Base-by-base conservation (phyloP, 2,797 vertebrate species). In the Podargus strigoides region DNA sequence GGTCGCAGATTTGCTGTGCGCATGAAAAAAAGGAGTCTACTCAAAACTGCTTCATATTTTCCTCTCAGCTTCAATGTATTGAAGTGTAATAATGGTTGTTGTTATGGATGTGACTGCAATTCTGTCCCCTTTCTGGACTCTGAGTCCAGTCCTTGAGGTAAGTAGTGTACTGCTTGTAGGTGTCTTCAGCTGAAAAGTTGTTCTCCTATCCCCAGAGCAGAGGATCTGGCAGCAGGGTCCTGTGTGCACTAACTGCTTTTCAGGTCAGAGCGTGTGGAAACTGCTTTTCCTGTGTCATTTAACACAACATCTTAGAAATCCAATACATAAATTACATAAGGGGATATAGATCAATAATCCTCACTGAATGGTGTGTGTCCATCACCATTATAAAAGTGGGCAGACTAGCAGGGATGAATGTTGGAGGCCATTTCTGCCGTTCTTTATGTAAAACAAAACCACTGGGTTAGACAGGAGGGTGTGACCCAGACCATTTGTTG, bases 301-400 rank as follows among this genome's bases (percentile, higher is more conserved):
- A 85, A 76, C 24, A 42, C 55, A 74, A 28, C 78, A 69, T 85
- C 77, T 74, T 94, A 70, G 24, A 90, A 83, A 95, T 93, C 41
- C 59, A 87, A 50, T 95, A 59, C 27, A 42, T 70, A 63, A 70
- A 82, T 92, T 93, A 85, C 32, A 4, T 89, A 82, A 89, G 36
- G 37, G 80, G 7, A 14, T 85, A 60, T 10, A 70, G 81, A 82
- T 97, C 94, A 85, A 68, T 95, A 80, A n/a, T 42, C 22, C 14
- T 83, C 68, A 58, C 78, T 77, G 81, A 85, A 62, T n/a, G 36
- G 14, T 69, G n/a, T 62, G 8, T 59, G n/a, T 94, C 67, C 47
- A 64, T 90, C 58, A 74, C 34, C 3, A 2, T 55, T 76, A 58
- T 12, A 46, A 52, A 91, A 76, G 37, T 3, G 8, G 23, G 39